Evolutionary conservation across 1,140 invertebrate genomes (phyloP).

Genomic region (Episyrphus balteatus): DNA sequence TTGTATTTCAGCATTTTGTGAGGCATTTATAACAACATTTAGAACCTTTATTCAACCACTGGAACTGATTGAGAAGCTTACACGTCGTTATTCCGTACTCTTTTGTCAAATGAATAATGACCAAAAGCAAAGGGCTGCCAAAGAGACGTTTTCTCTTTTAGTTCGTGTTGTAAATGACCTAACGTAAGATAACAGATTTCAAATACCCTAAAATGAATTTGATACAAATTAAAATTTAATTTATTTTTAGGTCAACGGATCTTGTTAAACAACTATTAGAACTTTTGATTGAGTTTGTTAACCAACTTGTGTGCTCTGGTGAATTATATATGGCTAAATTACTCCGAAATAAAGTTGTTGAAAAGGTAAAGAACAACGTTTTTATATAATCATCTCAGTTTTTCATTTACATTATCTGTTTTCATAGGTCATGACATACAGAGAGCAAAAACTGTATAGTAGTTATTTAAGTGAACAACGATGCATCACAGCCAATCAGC

Average conservation of each 20-base stretch:
- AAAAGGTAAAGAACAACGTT: constrained; percentile 49
- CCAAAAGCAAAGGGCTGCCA: constrained; percentile 64
- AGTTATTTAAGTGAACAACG: constrained; percentile 11
- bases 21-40: constrained; percentile 94
- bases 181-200: constrained; percentile 56
- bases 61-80: constrained; percentile 77
- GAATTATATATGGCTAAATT: constrained; percentile 81
- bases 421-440: constrained; percentile 20
- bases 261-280: constrained; percentile 62
- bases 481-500: constrained; percentile 9
- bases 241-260: constrained; percentile 60
- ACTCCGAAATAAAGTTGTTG: constrained; percentile 77
- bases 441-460: constrained; percentile 19
- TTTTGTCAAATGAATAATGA: constrained; percentile 55
- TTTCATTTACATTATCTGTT: background rate
- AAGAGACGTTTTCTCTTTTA: constrained; percentile 78
- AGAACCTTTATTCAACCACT: constrained; percentile 86
- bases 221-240: background rate
- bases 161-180: constrained; percentile 87
- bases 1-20: constrained; percentile 58
- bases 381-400: background rate
- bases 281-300: constrained; percentile 81
- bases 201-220: background rate
- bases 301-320: constrained; percentile 74
- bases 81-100: constrained; percentile 64